Conservation (phyloP, 2,888 invertebrate species). For the Lamellibrachia columna region DNA sequence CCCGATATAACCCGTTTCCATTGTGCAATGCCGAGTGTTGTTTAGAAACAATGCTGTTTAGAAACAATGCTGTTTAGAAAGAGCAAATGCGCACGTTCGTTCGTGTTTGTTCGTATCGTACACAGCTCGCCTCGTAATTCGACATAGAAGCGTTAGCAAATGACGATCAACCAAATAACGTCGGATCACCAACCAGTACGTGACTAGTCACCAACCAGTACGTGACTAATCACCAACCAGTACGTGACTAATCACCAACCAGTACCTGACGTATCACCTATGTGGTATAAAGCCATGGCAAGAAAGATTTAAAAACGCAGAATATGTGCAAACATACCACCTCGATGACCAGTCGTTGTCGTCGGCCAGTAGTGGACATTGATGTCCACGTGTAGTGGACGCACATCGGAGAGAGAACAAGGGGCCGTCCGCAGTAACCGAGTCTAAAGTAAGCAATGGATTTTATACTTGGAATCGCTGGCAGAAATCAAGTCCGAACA, state of each 20-base stretch:
- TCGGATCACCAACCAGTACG: no score
- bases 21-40: background rate
- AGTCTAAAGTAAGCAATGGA: background rate
- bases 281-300: background rate
- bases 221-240: background rate
- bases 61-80: background rate
- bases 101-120: background rate
- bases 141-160: background rate
- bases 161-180: background rate
- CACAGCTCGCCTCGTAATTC: background rate
- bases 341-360: background rate
- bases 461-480: background rate
- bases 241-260: background rate
- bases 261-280: background rate
- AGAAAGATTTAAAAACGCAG: background rate
- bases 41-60: background rate
- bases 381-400: background rate
- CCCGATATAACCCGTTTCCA: background rate
- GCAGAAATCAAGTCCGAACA: slow-evolving; percentile 1
- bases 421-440: background rate
- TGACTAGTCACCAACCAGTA: no score
- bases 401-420: background rate
- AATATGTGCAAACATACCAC: background rate
- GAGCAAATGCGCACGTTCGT: background rate
- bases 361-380: background rate